Conservation (phyloP, 2,113 vertebrate genomes). For the Tragelaphus imberbis region DNA sequence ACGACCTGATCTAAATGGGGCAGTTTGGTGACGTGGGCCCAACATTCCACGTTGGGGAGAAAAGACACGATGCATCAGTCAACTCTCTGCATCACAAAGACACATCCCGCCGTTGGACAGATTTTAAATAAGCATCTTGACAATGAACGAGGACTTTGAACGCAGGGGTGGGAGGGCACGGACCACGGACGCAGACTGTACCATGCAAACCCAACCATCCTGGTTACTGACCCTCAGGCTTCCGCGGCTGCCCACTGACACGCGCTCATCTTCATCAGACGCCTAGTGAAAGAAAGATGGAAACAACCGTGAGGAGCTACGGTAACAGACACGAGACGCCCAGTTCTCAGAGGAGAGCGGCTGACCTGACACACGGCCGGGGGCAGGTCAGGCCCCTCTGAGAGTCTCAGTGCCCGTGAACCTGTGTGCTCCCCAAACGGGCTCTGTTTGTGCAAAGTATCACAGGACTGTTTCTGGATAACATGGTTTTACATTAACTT, state of each 20-base stretch:
- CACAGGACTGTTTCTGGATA: not conserved
- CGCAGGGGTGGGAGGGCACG: fast-evolving
- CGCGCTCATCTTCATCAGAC: slow-evolving; percentile 93
- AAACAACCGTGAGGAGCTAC: slow-evolving; percentile 24
- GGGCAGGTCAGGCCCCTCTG: fast-evolving
- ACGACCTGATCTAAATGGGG: fast-evolving
- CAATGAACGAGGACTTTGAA: fast-evolving
- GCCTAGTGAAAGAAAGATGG: slow-evolving; percentile 81
- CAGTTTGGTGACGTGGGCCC: not conserved
- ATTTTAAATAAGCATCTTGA: not conserved
- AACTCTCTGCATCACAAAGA: not conserved
- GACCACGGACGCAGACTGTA: fast-evolving
- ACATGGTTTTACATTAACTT: not conserved
- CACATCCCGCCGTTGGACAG: fast-evolving
- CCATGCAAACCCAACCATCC: not conserved
- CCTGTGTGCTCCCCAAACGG: fast-evolving
- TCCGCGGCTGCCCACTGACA: slow-evolving; percentile 91
- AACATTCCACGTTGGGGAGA: not conserved
- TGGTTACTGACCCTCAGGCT: slow-evolving; percentile 91
- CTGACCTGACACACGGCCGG: fast-evolving
- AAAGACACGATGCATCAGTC: fast-evolving
- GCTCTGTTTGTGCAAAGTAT: too few species aligned
- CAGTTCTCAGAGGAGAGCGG: fast-evolving
- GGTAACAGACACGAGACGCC: fast-evolving
- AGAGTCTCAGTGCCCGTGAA: fast-evolving